phyloP scores from a whole-genome alignment of 2,113 vertebrate species.

The Heliornis fulica region DNA sequence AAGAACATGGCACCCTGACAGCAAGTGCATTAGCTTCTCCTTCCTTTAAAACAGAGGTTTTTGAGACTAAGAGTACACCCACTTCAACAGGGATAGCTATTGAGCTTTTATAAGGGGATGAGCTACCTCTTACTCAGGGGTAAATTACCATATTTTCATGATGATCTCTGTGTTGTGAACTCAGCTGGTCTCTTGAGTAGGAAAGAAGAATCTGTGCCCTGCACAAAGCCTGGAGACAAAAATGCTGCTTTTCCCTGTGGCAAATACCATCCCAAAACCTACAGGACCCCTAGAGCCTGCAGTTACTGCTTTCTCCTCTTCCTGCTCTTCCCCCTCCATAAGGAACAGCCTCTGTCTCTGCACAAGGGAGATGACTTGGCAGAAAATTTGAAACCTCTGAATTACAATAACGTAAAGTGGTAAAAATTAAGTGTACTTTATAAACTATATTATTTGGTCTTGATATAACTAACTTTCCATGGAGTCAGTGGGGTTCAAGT shows the following conservation, averaged over 20 bases:
- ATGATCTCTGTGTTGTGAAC: not conserved
- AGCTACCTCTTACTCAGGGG: not conserved
- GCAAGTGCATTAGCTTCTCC: not conserved
- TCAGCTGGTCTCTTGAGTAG: not conserved
- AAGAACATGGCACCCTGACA: not conserved
- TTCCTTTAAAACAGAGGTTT: not conserved
- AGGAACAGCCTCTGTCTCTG: not conserved
- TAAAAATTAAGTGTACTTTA: not conserved
- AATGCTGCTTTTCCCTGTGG: not conserved
- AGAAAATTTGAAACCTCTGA: not conserved
- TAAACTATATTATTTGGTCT: not conserved
- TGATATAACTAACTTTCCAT: accelerated
- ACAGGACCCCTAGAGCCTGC: not conserved
- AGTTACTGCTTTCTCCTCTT: not conserved
- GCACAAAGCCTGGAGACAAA: not conserved
- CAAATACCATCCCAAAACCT: not conserved
- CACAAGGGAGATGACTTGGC: not conserved
- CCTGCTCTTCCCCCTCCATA: not conserved
- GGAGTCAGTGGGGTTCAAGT: not conserved
- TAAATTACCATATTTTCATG: not conserved
- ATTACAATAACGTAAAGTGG: not conserved
- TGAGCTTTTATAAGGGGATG: not conserved
- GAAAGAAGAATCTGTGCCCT: not conserved
- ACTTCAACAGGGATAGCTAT: not conserved
- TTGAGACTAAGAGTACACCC: not conserved